Evolutionary conservation across 2,113 vertebrate genomes (phyloP).

Genomic region (Oophaga pumilio): DNA sequence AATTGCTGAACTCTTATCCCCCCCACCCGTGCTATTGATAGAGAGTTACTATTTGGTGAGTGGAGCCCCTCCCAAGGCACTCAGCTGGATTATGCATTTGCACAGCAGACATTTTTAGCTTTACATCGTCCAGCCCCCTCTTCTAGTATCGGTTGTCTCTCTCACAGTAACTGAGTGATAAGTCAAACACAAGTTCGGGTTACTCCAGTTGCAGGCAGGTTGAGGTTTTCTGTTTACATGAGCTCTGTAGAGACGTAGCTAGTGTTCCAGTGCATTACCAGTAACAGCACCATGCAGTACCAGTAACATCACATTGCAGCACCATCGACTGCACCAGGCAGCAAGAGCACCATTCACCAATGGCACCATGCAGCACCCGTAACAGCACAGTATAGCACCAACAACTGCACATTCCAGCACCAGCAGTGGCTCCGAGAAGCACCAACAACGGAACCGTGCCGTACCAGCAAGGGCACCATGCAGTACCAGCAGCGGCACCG

Average conservation of each 20-base stretch:
- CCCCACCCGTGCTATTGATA: background rate
- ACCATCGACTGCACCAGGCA: too few species aligned
- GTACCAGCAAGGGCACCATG: too few species aligned
- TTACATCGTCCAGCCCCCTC: background rate
- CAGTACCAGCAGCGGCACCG: too few species aligned
- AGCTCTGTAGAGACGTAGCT: background rate
- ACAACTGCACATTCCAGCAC: too few species aligned
- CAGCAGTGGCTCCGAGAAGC: too few species aligned
- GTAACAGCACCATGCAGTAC: too few species aligned
- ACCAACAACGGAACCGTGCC: too few species aligned
- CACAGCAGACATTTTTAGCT: slow-evolving; percentile 16
- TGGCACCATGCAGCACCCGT: too few species aligned
- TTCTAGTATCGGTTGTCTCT: slow-evolving; percentile 23
- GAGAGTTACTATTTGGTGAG: background rate
- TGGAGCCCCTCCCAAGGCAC: background rate
- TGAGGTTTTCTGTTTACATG: background rate
- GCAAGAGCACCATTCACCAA: too few species aligned
- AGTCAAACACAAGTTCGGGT: slow-evolving; percentile 2
- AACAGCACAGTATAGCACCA: too few species aligned
- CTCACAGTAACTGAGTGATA: background rate
- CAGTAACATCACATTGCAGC: too few species aligned
- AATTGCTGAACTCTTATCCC: background rate
- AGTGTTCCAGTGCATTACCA: background rate
- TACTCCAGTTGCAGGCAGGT: background rate
- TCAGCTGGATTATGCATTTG: slow-evolving; percentile 27